Evolutionary conservation across 2,888 invertebrate genomes (phyloP).

Genomic region (Phyto melanocephala): DNA sequence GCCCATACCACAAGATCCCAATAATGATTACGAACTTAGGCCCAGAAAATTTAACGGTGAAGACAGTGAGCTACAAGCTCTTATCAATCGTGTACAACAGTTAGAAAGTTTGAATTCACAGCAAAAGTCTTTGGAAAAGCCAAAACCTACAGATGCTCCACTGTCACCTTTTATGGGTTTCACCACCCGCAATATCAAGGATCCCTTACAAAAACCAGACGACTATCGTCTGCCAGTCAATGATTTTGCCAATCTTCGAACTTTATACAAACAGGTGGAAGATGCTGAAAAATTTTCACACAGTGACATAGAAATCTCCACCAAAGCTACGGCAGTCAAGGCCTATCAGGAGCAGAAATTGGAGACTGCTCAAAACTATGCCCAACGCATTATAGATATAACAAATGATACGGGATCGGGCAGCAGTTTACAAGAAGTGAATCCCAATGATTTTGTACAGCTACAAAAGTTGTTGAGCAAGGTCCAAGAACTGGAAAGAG

Average conservation of each 20-base stretch:
- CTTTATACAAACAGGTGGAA: conserved; percentile 66
- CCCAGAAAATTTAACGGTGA: conserved; percentile 74
- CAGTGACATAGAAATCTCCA: conserved; percentile 72
- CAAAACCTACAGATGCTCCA: conserved; percentile 53
- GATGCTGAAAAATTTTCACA: conserved; percentile 58
- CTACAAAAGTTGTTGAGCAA: conserved; percentile 79
- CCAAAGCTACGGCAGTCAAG: conserved; percentile 71
- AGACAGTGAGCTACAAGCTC: conserved; percentile 79
- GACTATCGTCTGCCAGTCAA: conserved; percentile 69
- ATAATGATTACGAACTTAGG: conserved; percentile 13
- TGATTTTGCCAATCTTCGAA: conserved; percentile 73
- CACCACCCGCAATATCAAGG: conserved; percentile 72
- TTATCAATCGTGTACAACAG: conserved; percentile 79
- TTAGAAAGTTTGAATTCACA: conserved; percentile 71
- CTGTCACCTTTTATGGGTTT: conserved; percentile 67
- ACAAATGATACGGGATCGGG: conserved; percentile 71
- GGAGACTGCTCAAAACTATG: conserved; percentile 64
- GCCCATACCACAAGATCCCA: conserved; percentile 58
- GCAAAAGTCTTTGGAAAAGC: conserved; percentile 7
- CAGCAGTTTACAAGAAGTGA: conserved; percentile 71
- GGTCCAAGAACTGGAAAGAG: conserved; percentile 77
- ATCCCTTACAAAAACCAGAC: background rate
- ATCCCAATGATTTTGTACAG: conserved; percentile 80
- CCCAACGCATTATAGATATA: conserved; percentile 70
- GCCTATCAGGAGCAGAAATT: conserved; percentile 56